Conservation (phyloP, 2,888 invertebrate species). For the Leptopilina drosophilae region DNA sequence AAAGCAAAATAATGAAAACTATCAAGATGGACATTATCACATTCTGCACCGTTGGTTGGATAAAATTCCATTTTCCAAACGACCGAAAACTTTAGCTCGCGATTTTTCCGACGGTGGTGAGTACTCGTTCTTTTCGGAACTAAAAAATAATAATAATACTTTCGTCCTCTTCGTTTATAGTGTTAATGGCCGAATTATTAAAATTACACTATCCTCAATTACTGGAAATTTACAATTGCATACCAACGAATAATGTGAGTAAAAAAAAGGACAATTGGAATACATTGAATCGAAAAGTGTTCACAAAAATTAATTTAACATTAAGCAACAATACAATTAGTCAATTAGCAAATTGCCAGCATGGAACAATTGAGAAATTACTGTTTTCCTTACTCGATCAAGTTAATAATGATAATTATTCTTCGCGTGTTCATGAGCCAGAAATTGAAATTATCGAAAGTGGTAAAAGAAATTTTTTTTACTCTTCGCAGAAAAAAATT, state of each 20-base stretch:
- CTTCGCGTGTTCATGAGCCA: background rate
- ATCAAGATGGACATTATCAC: conserved; percentile 20
- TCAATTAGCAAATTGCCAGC: conserved; percentile 21
- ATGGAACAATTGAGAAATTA: conserved; percentile 34
- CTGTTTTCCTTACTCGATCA: background rate
- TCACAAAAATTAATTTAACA: conserved; percentile 31
- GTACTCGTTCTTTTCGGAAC: background rate
- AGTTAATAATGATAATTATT: background rate
- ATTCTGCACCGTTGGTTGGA: conserved; percentile 6
- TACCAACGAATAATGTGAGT: conserved; percentile 4
- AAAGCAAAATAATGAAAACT: conserved; percentile 22
- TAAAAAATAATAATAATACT: background rate
- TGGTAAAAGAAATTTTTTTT: background rate
- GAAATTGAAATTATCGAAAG: conserved; percentile 10
- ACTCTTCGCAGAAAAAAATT: too few species aligned
- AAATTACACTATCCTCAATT: conserved; percentile 15
- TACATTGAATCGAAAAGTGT: conserved; percentile 75
- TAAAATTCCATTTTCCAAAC: conserved; percentile 8
- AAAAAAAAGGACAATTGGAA: conserved; percentile 20
- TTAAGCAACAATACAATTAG: conserved; percentile 17
- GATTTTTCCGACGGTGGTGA: conserved; percentile 39
- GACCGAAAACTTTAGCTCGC: conserved; percentile 22
- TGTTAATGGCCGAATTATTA: conserved; percentile 28
- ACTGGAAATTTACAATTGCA: conserved; percentile 20
- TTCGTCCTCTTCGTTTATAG: background rate